These are phyloP conservation scores for Bostrychus sinensis DNA, from an alignment of 2,113 vertebrate species.

Conservation along the genomic window DNA sequence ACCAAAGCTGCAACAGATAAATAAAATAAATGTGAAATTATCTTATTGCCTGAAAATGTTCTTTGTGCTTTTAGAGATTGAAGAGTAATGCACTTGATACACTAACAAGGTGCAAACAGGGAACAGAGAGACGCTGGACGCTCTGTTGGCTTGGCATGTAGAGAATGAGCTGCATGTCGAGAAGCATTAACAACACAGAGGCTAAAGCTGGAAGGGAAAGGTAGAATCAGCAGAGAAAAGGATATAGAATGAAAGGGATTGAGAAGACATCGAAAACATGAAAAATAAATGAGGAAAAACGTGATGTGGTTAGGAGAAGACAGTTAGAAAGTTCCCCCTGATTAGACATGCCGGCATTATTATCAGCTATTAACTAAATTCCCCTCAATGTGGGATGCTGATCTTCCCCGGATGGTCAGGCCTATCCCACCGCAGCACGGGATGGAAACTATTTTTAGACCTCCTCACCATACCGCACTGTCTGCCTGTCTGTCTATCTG, in stretches of 20 bases:
- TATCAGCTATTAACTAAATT: slow-evolving; percentile 55
- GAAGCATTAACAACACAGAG: slow-evolving; percentile 41
- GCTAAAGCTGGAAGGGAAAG: slow-evolving; percentile 22
- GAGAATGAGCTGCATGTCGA: slow-evolving; percentile 58
- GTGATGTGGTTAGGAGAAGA: slow-evolving; percentile 20
- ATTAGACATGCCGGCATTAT: slow-evolving; percentile 59
- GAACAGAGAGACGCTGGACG: slow-evolving; percentile 29
- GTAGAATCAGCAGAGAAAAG: slow-evolving; percentile 25
- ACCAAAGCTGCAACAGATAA: slow-evolving; percentile 8
- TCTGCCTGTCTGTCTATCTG: slow-evolving; percentile 46
- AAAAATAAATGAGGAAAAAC: not conserved
- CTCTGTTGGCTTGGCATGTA: slow-evolving; percentile 47
- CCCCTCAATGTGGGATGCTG: slow-evolving; percentile 49
- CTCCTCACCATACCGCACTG: slow-evolving; percentile 19
- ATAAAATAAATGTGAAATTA: not conserved
- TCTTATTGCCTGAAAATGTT: not conserved
- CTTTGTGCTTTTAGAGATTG: slow-evolving; percentile 25
- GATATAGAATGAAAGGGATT: slow-evolving; percentile 36
- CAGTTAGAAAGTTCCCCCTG: slow-evolving; percentile 21
- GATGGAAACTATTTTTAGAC: slow-evolving; percentile 62
- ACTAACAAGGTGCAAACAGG: slow-evolving; percentile 38
- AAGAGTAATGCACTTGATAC: slow-evolving; percentile 36
- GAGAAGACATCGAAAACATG: slow-evolving; percentile 33
- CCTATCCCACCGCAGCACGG: slow-evolving; percentile 28
- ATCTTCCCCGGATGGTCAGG: slow-evolving; percentile 37